These are phyloP conservation scores for Tetrao urogallus DNA, from an alignment of 2,113 vertebrate species.

Conservation along the genomic window DNA sequence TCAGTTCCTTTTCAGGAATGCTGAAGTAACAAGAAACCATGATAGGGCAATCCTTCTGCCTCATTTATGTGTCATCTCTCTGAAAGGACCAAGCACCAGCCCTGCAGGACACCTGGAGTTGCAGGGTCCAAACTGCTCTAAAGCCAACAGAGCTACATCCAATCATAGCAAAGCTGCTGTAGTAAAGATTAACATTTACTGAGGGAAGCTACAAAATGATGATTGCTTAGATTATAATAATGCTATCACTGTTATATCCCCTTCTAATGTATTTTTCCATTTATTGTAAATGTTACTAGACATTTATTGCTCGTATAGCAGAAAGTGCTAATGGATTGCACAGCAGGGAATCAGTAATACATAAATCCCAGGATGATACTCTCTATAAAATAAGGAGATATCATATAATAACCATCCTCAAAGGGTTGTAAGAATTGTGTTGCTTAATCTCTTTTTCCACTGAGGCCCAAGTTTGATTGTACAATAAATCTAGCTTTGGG, in stretches of 20 bases:
- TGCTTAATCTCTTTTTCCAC: neutral
- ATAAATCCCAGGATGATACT: neutral
- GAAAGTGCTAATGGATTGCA: neutral
- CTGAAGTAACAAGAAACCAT: accelerated
- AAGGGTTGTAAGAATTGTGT: slow-evolving; percentile 3
- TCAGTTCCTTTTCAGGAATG: neutral
- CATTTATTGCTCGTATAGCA: slow-evolving; percentile 13
- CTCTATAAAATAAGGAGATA: neutral
- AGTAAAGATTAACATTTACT: neutral
- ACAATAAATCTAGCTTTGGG: neutral
- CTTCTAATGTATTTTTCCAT: neutral
- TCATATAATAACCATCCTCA: slow-evolving; percentile 8
- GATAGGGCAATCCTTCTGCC: neutral
- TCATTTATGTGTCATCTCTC: neutral
- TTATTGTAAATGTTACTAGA: neutral
- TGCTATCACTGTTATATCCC: neutral
- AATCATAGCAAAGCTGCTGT: neutral
- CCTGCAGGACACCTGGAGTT: neutral
- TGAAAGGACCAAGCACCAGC: neutral
- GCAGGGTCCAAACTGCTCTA: neutral
- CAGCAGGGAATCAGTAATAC: neutral
- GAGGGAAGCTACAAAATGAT: neutral
- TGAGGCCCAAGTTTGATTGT: neutral
- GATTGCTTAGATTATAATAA: neutral
- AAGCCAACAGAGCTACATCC: neutral